phyloP scores from a whole-genome alignment of 2,113 vertebrate species.

The Semnopithecus entellus region DNA sequence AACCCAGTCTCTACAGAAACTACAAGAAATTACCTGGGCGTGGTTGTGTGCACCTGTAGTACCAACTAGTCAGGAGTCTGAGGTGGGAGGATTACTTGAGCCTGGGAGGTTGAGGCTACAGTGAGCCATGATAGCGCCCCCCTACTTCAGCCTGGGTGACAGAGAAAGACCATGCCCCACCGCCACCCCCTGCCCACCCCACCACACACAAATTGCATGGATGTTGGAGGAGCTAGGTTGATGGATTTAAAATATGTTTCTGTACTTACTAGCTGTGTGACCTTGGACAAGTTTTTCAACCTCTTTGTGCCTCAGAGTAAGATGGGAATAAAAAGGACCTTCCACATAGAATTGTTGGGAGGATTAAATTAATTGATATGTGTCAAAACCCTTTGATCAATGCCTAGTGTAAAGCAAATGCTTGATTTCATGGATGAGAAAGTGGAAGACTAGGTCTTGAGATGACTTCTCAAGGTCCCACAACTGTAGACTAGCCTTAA shows the following conservation, averaged over 20 bases:
- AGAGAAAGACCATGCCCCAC: no score
- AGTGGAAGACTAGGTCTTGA: background rate
- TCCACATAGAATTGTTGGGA: background rate
- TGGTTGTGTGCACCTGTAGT: no score
- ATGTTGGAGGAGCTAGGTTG: background rate
- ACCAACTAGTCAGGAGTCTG: no score
- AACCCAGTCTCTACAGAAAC: no score
- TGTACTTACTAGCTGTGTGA: background rate
- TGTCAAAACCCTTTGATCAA: background rate
- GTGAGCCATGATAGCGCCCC: no score
- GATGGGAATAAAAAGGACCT: background rate
- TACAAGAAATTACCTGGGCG: no score
- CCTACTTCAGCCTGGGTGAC: no score
- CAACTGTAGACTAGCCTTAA: background rate
- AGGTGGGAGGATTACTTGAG: no score
- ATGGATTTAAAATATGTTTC: background rate
- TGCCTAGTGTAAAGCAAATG: background rate
- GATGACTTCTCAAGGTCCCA: background rate
- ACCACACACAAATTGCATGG: no score
- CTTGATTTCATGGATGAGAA: background rate
- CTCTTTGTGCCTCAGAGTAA: background rate
- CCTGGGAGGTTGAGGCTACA: no score
- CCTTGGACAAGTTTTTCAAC: background rate
- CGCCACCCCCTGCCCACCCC: no score
- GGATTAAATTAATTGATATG: background rate